Conservation (phyloP, 1,140 invertebrate species). For the Tenebrio molitor region DNA sequence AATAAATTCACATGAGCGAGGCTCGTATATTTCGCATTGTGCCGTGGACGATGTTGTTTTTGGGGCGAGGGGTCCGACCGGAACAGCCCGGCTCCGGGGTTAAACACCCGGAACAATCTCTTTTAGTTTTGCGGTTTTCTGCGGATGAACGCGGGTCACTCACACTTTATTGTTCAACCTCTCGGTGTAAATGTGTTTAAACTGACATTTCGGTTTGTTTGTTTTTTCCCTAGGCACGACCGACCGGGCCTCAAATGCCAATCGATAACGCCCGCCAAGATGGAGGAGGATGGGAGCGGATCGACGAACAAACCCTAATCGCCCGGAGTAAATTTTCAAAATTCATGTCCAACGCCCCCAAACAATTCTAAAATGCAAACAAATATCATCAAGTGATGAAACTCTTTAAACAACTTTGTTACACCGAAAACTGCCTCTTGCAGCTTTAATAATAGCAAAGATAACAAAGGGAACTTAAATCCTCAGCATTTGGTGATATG, state of each 20-base stretch:
- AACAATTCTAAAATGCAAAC: too few relatives aligned
- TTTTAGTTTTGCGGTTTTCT: constrained; percentile 56
- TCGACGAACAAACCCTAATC: too few relatives aligned
- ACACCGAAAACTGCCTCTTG: too few relatives aligned
- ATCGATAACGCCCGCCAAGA: not conserved
- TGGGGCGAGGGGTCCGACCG: constrained; percentile 39
- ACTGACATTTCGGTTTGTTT: constrained; percentile 5
- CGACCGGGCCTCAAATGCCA: not conserved
- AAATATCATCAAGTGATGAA: too few relatives aligned
- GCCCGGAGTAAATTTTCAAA: too few relatives aligned
- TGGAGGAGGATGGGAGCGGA: not conserved
- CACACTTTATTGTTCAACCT: constrained; percentile 48
- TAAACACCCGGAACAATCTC: constrained; percentile 55
- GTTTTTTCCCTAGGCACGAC: not conserved
- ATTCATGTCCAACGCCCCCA: too few relatives aligned
- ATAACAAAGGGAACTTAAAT: too few relatives aligned
- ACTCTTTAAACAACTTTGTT: too few relatives aligned
- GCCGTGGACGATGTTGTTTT: constrained; percentile 23
- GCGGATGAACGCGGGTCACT: constrained; percentile 51
- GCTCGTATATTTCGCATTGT: constrained; percentile 31
- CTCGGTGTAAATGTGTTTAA: constrained; percentile 9
- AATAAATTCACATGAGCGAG: constrained; percentile 44
- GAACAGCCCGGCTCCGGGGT: constrained; percentile 45
- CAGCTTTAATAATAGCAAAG: too few relatives aligned
- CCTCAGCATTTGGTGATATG: too few relatives aligned